Evolutionary conservation across 37 sponge, comb jelly and placozoan species (phyloP).

Genomic region (Eunapius fragilis): DNA sequence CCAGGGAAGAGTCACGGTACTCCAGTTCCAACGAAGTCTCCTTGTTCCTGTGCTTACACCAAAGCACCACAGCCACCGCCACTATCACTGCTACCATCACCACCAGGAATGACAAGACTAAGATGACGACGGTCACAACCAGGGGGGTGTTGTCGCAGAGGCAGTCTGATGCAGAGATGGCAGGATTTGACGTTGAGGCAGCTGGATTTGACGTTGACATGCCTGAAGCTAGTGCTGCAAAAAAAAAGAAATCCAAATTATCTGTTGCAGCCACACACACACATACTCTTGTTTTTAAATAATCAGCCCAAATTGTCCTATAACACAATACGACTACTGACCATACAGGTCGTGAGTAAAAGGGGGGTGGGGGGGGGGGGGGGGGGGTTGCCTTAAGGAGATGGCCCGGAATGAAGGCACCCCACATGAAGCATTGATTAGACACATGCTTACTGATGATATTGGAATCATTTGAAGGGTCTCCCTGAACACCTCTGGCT

Average conservation of each 20-base stretch:
- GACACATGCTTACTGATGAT: conserved; percentile 32
- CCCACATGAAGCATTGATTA: too few relatives aligned
- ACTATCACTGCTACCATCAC: background rate
- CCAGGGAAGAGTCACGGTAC: background rate
- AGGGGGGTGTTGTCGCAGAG: background rate
- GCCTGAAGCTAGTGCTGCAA: background rate
- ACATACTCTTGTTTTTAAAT: too few relatives aligned
- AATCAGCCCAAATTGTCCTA: too few relatives aligned
- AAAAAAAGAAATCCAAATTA: background rate
- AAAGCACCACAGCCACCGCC: background rate
- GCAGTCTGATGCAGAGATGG: background rate
- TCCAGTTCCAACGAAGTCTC: background rate
- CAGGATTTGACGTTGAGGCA: background rate
- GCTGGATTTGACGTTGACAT: background rate
- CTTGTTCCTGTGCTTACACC: conserved; percentile 1
- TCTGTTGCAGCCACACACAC: too few relatives aligned
- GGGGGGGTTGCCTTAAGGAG: too few relatives aligned
- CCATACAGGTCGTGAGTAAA: too few relatives aligned
- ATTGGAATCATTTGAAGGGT: background rate
- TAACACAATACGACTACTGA: too few relatives aligned
- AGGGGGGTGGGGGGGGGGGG: too few relatives aligned
- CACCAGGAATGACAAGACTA: background rate
- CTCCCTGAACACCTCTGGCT: background rate
- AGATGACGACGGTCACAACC: background rate
- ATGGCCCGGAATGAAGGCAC: too few relatives aligned